Conservation (phyloP, 2,888 invertebrate genomes). For the Coelogynopora nodosa region DNA sequence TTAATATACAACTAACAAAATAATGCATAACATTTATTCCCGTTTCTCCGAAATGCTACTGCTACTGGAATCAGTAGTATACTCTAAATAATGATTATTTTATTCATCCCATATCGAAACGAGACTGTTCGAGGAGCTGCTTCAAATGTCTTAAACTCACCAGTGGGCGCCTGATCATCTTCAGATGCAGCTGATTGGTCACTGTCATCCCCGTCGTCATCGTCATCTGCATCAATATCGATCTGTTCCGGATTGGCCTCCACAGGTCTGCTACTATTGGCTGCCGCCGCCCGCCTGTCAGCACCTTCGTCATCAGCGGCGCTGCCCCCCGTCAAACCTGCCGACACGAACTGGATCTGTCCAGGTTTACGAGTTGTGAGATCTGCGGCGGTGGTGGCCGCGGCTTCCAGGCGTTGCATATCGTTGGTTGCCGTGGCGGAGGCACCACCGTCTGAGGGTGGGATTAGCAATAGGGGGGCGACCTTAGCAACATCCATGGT, state of each 20-base stretch:
- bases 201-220: slow-evolving; percentile 57
- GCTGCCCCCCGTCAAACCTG: slow-evolving; percentile 29
- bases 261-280: neutral
- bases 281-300: neutral
- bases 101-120: too few relatives aligned
- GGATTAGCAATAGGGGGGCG: too few relatives aligned
- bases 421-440: neutral
- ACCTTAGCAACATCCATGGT: too few relatives aligned
- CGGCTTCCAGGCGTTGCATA: slow-evolving; percentile 47
- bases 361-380: neutral
- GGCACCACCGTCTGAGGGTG: neutral
- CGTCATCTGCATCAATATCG: slow-evolving; percentile 58
- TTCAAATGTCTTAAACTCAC: slow-evolving; percentile 9
- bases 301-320: neutral
- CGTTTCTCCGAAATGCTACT: too few relatives aligned
- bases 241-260: slow-evolving; percentile 59
- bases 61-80: too few relatives aligned
- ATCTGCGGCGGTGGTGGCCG: neutral
- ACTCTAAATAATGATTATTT: too few relatives aligned
- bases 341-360: slow-evolving; percentile 35
- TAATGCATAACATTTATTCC: too few relatives aligned
- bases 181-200: slow-evolving; percentile 53
- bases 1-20: too few relatives aligned
- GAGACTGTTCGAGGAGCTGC: too few relatives aligned
- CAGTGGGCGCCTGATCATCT: neutral